Evolutionary conservation across 2,888 invertebrate species (phyloP).

Genomic region (Erpobdella octoculata): DNA sequence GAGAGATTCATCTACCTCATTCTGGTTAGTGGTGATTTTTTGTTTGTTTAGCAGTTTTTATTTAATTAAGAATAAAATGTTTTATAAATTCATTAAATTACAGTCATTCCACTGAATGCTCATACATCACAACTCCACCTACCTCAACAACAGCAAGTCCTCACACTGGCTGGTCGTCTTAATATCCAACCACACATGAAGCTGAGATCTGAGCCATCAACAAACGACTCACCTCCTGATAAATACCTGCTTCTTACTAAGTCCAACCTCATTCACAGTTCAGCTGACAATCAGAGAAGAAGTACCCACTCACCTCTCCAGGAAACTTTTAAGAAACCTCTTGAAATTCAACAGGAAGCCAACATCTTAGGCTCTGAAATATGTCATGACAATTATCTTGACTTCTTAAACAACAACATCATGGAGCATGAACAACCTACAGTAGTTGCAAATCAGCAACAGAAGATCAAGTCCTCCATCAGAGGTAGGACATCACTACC

Average conservation of each 20-base stretch:
- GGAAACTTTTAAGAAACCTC: neutral
- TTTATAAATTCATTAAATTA: neutral
- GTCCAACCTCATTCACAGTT: too few relatives aligned
- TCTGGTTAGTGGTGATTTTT: neutral
- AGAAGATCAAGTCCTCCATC: neutral
- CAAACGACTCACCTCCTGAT: too few relatives aligned
- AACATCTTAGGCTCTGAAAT: neutral
- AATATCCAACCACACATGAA: neutral
- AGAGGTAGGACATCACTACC: neutral
- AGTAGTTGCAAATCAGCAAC: too few relatives aligned
- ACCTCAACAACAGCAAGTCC: neutral
- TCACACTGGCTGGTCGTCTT: neutral
- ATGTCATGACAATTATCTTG: neutral
- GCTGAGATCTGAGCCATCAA: neutral
- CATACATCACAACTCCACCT: neutral
- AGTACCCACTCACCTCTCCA: too few relatives aligned
- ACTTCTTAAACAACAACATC: conserved; percentile 9
- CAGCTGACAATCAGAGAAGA: too few relatives aligned
- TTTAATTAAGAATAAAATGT: neutral
- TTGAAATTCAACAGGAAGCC: neutral
- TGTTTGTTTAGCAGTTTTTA: neutral
- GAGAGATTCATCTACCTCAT: conserved; percentile 1
- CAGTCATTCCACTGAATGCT: conserved; percentile 8
- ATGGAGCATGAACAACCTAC: too few relatives aligned
- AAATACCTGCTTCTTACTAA: too few relatives aligned